Conservation (phyloP, 1,140 invertebrate species). For the Globodera ellingtonae region DNA sequence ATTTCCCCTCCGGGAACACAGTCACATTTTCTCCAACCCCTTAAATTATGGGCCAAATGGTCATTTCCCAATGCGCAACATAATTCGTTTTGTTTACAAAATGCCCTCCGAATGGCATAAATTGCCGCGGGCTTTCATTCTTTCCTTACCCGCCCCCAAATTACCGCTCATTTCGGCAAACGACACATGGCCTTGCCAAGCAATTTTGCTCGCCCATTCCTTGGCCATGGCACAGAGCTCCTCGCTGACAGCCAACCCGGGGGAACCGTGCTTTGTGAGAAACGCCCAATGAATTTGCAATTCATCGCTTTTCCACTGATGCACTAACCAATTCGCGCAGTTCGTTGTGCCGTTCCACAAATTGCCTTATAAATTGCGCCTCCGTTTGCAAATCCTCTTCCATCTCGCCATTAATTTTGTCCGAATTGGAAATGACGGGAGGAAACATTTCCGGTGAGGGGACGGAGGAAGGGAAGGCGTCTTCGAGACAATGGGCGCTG, state of each 20-base stretch:
- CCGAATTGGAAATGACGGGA: not conserved
- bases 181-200: constrained; percentile 45
- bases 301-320: not conserved
- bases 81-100: too few relatives aligned
- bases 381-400: constrained; percentile 23
- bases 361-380: constrained; percentile 46
- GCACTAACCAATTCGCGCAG: constrained; percentile 44
- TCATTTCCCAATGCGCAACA: too few relatives aligned
- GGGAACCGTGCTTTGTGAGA: constrained; percentile 53
- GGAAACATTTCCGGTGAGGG: not conserved
- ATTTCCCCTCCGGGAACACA: constrained; percentile 56
- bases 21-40: constrained; percentile 63
- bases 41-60: constrained; percentile 1
- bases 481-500: too few relatives aligned
- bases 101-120: not conserved
- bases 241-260: constrained; percentile 44
- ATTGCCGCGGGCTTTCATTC: not conserved
- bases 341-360: constrained; percentile 51
- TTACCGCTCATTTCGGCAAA: constrained; percentile 52
- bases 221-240: constrained; percentile 51
- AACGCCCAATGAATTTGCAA: constrained; percentile 3
- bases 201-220: constrained; percentile 61
- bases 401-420: not conserved
- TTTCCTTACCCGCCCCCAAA: constrained; percentile 2
- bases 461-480: too few relatives aligned